A percentile compares a stretch with the other conserved stretches of the same genome.
phyloP scores from a whole-genome alignment of 2,113 vertebrate species.

The Mixornis gularis region DNA sequence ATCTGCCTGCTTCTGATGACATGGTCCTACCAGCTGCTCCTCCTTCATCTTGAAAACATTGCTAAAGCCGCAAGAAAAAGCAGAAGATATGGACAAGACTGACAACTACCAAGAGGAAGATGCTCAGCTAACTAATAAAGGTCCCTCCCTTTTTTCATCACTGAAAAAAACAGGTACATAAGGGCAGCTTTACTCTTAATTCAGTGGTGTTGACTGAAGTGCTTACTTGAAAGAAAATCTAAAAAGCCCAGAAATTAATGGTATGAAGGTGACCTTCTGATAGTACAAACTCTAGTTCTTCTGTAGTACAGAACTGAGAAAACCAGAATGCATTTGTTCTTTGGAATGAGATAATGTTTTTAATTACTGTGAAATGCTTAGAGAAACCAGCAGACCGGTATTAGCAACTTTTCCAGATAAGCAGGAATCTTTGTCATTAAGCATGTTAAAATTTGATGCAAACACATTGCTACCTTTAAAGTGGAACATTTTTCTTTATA shows the following conservation, averaged over 20 bases:
- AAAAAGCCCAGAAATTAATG: neutral
- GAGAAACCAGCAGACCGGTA: neutral
- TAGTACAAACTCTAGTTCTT: neutral
- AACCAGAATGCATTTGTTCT: neutral
- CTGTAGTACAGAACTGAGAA: neutral
- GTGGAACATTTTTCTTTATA: constrained; percentile 41
- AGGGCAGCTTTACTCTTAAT: neutral
- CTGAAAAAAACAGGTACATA: neutral
- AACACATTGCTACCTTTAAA: constrained; percentile 38
- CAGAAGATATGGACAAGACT: neutral
- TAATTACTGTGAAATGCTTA: neutral
- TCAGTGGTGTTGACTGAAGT: neutral
- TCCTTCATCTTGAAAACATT: neutral
- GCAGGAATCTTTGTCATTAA: neutral
- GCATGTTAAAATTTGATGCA: constrained; percentile 35
- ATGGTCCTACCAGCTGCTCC: neutral
- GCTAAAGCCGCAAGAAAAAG: neutral
- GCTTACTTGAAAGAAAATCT: neutral
- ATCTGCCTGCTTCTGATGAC: neutral
- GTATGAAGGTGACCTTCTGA: neutral
- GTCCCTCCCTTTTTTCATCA: neutral
- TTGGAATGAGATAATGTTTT: neutral
- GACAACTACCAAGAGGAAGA: neutral
- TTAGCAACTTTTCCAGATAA: constrained; percentile 1
- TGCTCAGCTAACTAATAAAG: neutral